These are phyloP conservation scores for Drosophila lacicola DNA, from an alignment of 2,888 invertebrate species.

Conservation along the genomic window DNA sequence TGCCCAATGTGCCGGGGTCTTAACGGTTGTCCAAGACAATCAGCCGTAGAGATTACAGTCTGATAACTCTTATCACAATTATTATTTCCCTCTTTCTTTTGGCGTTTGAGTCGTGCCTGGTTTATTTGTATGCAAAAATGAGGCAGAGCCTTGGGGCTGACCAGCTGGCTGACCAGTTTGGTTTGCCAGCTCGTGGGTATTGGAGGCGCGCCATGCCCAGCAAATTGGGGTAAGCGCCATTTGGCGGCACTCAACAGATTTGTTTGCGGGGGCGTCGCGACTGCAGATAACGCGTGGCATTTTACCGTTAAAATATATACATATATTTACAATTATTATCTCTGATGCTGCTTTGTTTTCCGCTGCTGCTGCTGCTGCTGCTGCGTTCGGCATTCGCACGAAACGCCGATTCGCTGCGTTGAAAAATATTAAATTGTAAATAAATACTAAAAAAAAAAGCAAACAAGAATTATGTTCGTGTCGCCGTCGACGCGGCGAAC, in stretches of 20 bases:
- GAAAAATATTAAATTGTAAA: constrained; percentile 69
- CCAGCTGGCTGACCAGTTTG: constrained; percentile 49
- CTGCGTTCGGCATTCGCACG: constrained; percentile 41
- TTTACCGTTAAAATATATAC: constrained; percentile 10
- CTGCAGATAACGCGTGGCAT: constrained; percentile 21
- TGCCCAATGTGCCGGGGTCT: constrained; percentile 36
- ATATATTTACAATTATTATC: constrained; percentile 37
- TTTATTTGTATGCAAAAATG: constrained; percentile 4
- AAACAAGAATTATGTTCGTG: constrained; percentile 66
- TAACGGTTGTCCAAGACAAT: constrained; percentile 21
- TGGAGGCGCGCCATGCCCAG: constrained; percentile 41
- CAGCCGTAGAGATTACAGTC: constrained; percentile 17
- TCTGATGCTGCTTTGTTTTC: constrained; percentile 9
- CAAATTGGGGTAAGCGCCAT: constrained; percentile 46
- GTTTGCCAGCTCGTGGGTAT: constrained; percentile 44
- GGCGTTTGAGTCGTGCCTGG: neutral
- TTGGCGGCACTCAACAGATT: constrained; percentile 8
- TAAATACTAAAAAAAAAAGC: constrained; percentile 50
- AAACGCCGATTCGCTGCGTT: constrained; percentile 55
- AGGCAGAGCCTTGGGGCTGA: constrained; percentile 12
- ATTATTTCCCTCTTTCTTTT: neutral
- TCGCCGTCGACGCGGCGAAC: constrained; percentile 38
- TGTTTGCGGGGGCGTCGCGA: constrained; percentile 24
- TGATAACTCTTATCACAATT: constrained; percentile 47
- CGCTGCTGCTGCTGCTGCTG: constrained; percentile 11